phyloP scores from a whole-genome alignment of 1,140 invertebrate genomes.

The Drosophila arizonae region DNA sequence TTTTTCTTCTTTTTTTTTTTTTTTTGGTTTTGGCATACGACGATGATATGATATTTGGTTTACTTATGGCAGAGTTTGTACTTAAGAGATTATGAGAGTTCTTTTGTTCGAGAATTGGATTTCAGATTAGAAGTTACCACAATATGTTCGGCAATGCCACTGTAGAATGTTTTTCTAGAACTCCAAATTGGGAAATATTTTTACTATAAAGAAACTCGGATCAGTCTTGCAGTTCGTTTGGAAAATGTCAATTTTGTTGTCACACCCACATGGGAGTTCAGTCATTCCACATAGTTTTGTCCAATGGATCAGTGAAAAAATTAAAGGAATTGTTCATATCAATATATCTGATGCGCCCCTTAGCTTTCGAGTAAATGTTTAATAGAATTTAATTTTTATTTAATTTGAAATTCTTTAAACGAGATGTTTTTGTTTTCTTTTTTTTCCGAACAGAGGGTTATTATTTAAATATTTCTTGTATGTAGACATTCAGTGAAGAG shows the following conservation, averaged over 20 bases:
- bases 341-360: not conserved
- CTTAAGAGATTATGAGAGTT: slow-evolving; percentile 25
- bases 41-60: slow-evolving; percentile 2
- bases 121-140: not conserved
- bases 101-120: slow-evolving; percentile 4
- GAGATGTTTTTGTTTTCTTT: slow-evolving; percentile 18
- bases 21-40: not conserved
- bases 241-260: slow-evolving; percentile 6
- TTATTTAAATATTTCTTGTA: slow-evolving; percentile 21
- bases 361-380: slow-evolving; percentile 27
- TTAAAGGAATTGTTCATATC: not conserved
- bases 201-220: not conserved
- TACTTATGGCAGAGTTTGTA: slow-evolving; percentile 30
- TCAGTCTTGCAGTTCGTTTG: slow-evolving; percentile 27
- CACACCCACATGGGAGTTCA: not conserved
- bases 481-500: slow-evolving; percentile 59
- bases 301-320: not conserved
- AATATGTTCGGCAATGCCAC: slow-evolving; percentile 6
- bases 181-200: not conserved
- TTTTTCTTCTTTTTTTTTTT: no score
- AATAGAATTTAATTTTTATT: slow-evolving; percentile 61
- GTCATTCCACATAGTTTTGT: slow-evolving; percentile 3
- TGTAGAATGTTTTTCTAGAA: not conserved
- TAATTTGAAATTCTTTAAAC: slow-evolving; percentile 45
- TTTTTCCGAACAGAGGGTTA: slow-evolving; percentile 30